Evolutionary conservation across 2,888 invertebrate genomes (phyloP).

Genomic region (Nasonovia ribisnigri): DNA sequence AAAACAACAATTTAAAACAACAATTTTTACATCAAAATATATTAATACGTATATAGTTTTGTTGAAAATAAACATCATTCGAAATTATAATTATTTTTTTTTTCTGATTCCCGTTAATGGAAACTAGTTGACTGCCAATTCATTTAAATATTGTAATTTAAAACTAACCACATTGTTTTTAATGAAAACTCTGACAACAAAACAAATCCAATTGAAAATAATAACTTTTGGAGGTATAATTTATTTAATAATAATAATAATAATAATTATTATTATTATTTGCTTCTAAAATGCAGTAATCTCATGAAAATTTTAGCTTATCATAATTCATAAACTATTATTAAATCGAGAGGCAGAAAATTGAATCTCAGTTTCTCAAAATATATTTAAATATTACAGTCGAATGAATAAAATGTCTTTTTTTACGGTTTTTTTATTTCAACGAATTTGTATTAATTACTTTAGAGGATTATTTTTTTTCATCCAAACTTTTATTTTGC

Average conservation of each 20-base stretch:
- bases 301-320: neutral
- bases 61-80: slow-evolving; percentile 13
- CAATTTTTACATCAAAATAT: neutral
- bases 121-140: slow-evolving; percentile 43
- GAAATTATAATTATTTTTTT: neutral
- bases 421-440: neutral
- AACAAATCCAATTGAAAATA: slow-evolving; percentile 41
- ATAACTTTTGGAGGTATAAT: neutral
- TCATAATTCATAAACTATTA: slow-evolving; percentile 49
- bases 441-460: slow-evolving; percentile 1
- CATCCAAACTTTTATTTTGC: neutral
- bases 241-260: neutral
- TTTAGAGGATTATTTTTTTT: neutral
- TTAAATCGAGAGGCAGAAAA: slow-evolving; percentile 4
- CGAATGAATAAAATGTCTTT: slow-evolving; percentile 11
- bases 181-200: slow-evolving; percentile 52
- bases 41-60: neutral
- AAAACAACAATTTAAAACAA: neutral
- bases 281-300: neutral
- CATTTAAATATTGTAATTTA: slow-evolving; percentile 34
- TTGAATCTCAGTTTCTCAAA: slow-evolving; percentile 7
- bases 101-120: neutral
- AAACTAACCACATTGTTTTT: slow-evolving; percentile 21
- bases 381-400: slow-evolving; percentile 8
- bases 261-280: slow-evolving; percentile 12